These are phyloP conservation scores for Acleris sparsana DNA, from an alignment of 2,888 invertebrate species.

Conservation along the genomic window DNA sequence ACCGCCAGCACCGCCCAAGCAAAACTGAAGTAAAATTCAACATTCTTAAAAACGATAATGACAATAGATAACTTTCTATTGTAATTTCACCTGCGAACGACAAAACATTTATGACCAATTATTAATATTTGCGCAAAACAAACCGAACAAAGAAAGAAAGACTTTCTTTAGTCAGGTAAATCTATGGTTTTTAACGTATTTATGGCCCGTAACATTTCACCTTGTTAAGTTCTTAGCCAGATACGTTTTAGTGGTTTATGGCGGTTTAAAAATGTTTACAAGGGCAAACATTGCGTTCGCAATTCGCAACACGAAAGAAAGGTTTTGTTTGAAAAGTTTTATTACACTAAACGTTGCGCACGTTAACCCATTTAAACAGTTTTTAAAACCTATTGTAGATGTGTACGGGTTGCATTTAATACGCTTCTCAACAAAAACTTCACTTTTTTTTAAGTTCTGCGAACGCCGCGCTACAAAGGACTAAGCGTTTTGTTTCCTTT, in stretches of 20 bases:
- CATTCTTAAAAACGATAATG: constrained; percentile 4
- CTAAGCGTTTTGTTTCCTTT: constrained; percentile 71
- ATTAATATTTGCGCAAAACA: constrained; percentile 64
- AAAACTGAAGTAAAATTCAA: constrained; percentile 20
- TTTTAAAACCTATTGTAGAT: constrained; percentile 62
- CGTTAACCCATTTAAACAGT: constrained; percentile 67
- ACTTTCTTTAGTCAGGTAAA: constrained; percentile 77
- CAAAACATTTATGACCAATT: constrained; percentile 60
- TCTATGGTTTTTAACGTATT: constrained; percentile 68
- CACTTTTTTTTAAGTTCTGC: constrained; percentile 68
- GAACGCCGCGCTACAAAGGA: constrained; percentile 77
- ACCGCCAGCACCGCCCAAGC: background rate
- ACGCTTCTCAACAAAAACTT: constrained; percentile 61
- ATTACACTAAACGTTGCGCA: constrained; percentile 47
- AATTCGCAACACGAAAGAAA: constrained; percentile 51
- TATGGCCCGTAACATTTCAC: constrained; percentile 72
- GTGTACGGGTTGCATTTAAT: constrained; percentile 71
- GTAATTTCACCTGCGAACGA: constrained; percentile 65
- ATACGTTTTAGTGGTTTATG: constrained; percentile 81
- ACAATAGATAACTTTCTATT: constrained; percentile 29
- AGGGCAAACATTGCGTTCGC: constrained; percentile 77
- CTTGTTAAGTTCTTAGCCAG: constrained; percentile 67
- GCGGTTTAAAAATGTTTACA: constrained; percentile 75
- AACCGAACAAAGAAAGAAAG: constrained; percentile 69
- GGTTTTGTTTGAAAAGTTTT: constrained; percentile 42